These are phyloP conservation scores for Ranitomeya variabilis DNA, from an alignment of 2,113 vertebrate species.

Conservation along the genomic window DNA sequence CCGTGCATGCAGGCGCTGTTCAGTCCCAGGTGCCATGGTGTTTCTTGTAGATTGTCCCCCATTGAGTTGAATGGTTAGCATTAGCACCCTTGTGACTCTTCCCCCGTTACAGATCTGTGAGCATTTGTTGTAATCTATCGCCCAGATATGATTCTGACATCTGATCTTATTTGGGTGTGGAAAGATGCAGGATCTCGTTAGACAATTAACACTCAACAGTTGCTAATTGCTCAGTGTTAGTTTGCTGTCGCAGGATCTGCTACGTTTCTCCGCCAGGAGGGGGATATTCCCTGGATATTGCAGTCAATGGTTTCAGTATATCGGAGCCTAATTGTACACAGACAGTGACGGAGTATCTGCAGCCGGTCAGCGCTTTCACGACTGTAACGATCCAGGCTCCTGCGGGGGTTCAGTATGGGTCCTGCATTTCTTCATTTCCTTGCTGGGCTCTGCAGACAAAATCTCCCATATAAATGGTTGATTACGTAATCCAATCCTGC, in stretches of 20 bases:
- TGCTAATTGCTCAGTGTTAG: conserved; percentile 31
- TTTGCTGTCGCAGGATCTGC: not conserved
- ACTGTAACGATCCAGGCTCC: not conserved
- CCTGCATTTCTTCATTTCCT: too few relatives aligned
- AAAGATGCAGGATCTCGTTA: not conserved
- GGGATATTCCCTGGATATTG: not conserved
- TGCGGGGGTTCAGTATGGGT: not conserved
- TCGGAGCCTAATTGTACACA: not conserved
- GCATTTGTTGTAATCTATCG: not conserved
- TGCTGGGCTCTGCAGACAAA: too few relatives aligned
- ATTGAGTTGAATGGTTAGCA: too few relatives aligned
- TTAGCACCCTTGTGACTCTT: not conserved
- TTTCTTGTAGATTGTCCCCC: too few relatives aligned
- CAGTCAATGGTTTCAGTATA: not conserved
- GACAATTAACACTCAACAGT: not conserved
- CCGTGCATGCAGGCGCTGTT: not conserved
- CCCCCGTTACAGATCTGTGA: not conserved
- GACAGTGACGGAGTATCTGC: not conserved
- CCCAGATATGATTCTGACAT: not conserved
- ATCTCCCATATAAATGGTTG: too few relatives aligned
- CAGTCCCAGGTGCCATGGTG: not conserved
- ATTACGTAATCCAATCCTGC: too few relatives aligned
- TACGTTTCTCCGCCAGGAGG: not conserved
- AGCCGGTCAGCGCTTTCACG: not conserved
- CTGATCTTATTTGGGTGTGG: not conserved